A percentile compares a stretch with the other conserved stretches of the same genome.
phyloP scores from a whole-genome alignment of 2,113 vertebrate genomes.

The Cheirogaleus medius region DNA sequence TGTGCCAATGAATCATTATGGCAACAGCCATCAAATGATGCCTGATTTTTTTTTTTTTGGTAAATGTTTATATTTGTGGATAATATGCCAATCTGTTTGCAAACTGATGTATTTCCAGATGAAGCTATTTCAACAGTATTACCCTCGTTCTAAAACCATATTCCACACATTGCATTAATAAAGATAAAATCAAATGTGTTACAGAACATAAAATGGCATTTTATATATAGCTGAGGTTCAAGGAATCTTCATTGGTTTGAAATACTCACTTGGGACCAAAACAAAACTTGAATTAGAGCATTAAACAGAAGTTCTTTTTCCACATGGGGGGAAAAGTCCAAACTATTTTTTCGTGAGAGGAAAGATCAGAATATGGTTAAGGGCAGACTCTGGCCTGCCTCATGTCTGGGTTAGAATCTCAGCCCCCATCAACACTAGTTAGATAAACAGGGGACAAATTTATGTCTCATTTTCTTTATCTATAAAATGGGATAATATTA shows the following conservation, averaged over 20 bases:
- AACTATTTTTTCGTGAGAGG: neutral
- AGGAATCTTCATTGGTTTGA: conserved; percentile 47
- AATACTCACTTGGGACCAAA: neutral
- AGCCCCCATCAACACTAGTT: neutral
- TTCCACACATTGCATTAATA: conserved; percentile 77
- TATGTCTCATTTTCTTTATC: neutral
- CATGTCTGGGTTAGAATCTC: neutral
- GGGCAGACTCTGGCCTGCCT: neutral
- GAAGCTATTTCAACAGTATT: conserved; percentile 67
- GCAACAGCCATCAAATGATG: conserved; percentile 64
- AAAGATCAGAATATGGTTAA: neutral
- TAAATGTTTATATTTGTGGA: conserved; percentile 81
- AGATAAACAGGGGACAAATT: neutral
- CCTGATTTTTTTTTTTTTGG: conserved; percentile 49
- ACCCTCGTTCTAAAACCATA: conserved; percentile 68
- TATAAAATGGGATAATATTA: neutral
- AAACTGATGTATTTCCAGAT: conserved; percentile 73
- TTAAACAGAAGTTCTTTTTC: neutral
- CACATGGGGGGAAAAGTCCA: neutral
- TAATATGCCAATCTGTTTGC: conserved; percentile 76
- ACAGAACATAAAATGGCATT: conserved; percentile 31
- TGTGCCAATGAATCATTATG: conserved; percentile 76
- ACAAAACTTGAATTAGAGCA: neutral
- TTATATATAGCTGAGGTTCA: conserved; percentile 7
- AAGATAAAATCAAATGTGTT: conserved; percentile 74